Percentiles rank a stretch among this genome's conserved stretches.
These are phyloP conservation scores for Thalassaphorura encarpata DNA, from an alignment of 1,140 invertebrate genomes.

Conservation along the genomic window DNA sequence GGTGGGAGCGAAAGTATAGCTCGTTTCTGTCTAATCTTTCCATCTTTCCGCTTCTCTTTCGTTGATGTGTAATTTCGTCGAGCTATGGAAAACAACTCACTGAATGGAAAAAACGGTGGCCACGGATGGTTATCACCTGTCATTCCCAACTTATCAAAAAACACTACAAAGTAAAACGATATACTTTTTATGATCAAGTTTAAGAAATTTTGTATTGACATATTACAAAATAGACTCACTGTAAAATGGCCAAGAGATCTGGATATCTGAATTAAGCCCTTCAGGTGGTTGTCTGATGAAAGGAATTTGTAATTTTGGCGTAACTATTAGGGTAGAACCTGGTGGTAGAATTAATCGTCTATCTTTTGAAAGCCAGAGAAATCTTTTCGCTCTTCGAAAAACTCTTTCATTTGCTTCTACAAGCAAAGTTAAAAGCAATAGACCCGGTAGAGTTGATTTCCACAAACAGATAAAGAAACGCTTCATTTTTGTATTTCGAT, in stretches of 20 bases:
- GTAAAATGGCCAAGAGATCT: constrained; percentile 22
- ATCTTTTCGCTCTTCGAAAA: too few relatives aligned
- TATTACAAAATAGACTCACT: constrained; percentile 14
- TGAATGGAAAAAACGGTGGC: constrained; percentile 22
- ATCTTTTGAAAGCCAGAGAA: constrained; percentile 15
- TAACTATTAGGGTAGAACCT: constrained; percentile 14
- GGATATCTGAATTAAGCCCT: constrained; percentile 28
- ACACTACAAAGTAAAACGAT: constrained; percentile 15
- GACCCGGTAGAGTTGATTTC: too few relatives aligned
- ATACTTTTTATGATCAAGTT: background rate
- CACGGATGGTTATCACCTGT: constrained; percentile 20
- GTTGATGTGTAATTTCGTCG: background rate
- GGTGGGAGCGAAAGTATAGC: constrained; percentile 22
- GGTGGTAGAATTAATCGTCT: constrained; percentile 14
- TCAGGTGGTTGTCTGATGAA: constrained; percentile 9
- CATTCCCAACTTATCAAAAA: constrained; percentile 27
- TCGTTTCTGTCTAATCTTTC: background rate
- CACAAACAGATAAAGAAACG: too few relatives aligned
- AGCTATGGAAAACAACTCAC: background rate
- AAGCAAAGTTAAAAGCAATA: too few relatives aligned
- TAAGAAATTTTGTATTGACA: background rate
- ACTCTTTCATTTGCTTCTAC: too few relatives aligned
- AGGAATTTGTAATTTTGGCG: constrained; percentile 13
- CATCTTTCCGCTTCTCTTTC: background rate
- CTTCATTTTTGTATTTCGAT: too few relatives aligned